Evolutionary conservation across 2,797 vertebrate genomes (phyloP).

Genomic region (Arctocebus calabarensis): DNA sequence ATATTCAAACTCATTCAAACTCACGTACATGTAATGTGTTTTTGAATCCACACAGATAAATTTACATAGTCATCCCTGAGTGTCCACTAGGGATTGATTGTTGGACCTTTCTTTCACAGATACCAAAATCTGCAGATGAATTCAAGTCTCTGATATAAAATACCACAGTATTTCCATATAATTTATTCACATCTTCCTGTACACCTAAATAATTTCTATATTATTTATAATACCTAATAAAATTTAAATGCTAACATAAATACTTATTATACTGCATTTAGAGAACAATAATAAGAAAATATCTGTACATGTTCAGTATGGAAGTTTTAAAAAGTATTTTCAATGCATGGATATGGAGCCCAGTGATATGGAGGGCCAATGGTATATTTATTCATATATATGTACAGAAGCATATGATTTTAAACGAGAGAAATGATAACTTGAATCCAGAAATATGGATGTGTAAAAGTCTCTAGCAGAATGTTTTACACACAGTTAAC

Average conservation of each 20-base stretch:
- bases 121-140: neutral
- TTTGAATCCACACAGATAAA: neutral
- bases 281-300: neutral
- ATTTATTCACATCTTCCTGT: neutral
- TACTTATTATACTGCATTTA: neutral
- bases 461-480: neutral
- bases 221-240: neutral
- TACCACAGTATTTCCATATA: neutral
- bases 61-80: neutral
- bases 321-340: neutral
- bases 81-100: neutral
- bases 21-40: neutral
- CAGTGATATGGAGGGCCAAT: neutral
- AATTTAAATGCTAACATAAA: neutral
- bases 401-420: neutral
- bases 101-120: neutral
- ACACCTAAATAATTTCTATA: neutral
- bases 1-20: neutral
- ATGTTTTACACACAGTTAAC: neutral
- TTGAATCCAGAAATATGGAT: neutral
- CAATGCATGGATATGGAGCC: neutral
- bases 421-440: slow-evolving; percentile 21
- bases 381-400: neutral
- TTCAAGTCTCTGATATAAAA: neutral
- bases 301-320: neutral